phyloP scores from a whole-genome alignment of 2,888 invertebrate genomes.

The Electrophaes corylata region DNA sequence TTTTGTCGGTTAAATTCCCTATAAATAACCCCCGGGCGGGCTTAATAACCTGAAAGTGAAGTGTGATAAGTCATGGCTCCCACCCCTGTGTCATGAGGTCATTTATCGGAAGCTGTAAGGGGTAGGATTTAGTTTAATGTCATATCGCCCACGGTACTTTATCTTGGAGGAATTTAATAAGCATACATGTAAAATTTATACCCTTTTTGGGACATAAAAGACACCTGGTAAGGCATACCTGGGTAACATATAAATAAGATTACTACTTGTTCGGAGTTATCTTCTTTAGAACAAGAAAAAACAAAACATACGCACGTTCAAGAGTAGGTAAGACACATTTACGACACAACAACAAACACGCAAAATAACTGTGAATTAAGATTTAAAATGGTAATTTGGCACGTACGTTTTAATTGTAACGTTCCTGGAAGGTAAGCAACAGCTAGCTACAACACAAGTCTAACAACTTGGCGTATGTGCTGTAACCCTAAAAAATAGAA shows the following conservation, averaged over 20 bases:
- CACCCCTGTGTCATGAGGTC: conserved; percentile 37
- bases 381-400: no score
- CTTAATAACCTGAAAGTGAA: conserved; percentile 51
- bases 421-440: no score
- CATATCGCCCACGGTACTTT: conserved; percentile 6
- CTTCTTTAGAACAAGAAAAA: no score
- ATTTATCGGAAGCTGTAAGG: conserved; percentile 32
- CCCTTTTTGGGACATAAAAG: conserved; percentile 18
- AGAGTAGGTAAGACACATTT: no score
- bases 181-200: conserved; percentile 29
- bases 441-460: no score
- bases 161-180: conserved; percentile 35
- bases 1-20: conserved; percentile 28
- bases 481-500: no score
- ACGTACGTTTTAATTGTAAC: no score
- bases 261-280: not conserved
- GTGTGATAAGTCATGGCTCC: conserved; percentile 53
- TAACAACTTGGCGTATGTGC: no score
- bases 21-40: conserved; percentile 44
- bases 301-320: no score
- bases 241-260: conserved; percentile 10
- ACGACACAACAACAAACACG: no score
- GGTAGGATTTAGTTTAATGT: conserved; percentile 38
- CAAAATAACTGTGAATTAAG: no score
- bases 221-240: conserved; percentile 19